Conservation (phyloP, 2,797 vertebrate genomes). For the Cossypha caffra region DNA sequence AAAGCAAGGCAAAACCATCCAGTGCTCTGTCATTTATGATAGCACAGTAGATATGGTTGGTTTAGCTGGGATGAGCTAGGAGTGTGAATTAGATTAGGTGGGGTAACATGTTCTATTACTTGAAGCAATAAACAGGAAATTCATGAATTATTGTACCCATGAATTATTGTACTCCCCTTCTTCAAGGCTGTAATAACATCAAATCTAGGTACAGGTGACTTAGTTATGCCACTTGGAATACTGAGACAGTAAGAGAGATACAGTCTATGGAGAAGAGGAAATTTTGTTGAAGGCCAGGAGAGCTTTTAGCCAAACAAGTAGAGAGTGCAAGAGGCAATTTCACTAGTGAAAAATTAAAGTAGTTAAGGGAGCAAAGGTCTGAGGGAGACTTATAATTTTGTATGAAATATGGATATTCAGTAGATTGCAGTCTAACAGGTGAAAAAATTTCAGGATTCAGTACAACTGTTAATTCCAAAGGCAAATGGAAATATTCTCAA, state of each 20-base stretch:
- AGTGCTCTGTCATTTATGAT: background rate
- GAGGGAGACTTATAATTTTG: background rate
- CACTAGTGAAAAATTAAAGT: background rate
- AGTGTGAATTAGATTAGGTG: background rate
- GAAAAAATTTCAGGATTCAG: background rate
- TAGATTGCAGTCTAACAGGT: background rate
- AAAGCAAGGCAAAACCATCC: background rate
- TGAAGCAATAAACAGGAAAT: background rate
- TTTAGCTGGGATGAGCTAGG: background rate
- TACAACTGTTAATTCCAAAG: background rate
- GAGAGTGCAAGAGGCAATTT: background rate
- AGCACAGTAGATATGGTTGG: background rate
- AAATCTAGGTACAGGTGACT: background rate
- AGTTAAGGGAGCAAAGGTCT: background rate
- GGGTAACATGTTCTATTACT: background rate
- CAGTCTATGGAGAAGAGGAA: background rate
- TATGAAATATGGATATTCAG: background rate
- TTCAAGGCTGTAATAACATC: background rate
- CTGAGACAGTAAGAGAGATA: background rate
- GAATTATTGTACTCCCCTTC: background rate
- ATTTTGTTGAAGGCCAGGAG: background rate
- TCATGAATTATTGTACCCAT: accelerated
- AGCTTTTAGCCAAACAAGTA: background rate
- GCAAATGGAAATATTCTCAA: background rate
- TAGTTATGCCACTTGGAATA: background rate